Evolutionary conservation across 35 echinoderm and acorn worm species (phyloP).

Genomic region (Acanthaster planci): DNA sequence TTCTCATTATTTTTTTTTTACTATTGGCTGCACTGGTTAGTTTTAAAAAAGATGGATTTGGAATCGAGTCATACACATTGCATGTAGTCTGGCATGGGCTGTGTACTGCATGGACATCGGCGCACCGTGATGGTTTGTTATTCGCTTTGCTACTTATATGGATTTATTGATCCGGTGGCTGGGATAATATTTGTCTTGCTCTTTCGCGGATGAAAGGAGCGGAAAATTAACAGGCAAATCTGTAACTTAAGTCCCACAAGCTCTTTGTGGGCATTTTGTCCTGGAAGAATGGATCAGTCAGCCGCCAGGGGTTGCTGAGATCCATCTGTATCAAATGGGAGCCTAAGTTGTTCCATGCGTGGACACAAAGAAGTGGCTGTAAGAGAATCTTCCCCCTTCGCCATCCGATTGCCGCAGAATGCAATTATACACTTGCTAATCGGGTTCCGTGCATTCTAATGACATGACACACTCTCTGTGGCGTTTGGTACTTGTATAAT

Average conservation of each 20-base stretch:
- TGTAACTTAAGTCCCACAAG: constrained; percentile 20
- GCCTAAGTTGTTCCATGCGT: constrained; percentile 1
- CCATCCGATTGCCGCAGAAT: constrained; percentile 28
- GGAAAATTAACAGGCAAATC: constrained; percentile 31
- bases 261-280: constrained; percentile 4
- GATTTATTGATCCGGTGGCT: constrained; percentile 22
- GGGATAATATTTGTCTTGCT: constrained; percentile 32
- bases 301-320: neutral
- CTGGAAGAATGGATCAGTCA: neutral
- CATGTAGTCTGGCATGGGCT: neutral
- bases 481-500: constrained; percentile 22
- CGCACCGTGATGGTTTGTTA: neutral
- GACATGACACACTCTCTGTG: constrained; percentile 13
- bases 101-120: constrained; percentile 4
- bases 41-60: neutral
- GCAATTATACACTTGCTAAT: constrained; percentile 34
- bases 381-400: constrained; percentile 6
- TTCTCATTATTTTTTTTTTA: neutral
- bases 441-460: constrained; percentile 28
- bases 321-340: constrained; percentile 5
- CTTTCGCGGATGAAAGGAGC: constrained; percentile 19
- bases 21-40: neutral
- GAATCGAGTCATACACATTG: neutral
- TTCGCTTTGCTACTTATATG: constrained; percentile 23
- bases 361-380: constrained; percentile 22